phyloP scores from a whole-genome alignment of 2,113 vertebrate genomes.

The Axis porcinus region DNA sequence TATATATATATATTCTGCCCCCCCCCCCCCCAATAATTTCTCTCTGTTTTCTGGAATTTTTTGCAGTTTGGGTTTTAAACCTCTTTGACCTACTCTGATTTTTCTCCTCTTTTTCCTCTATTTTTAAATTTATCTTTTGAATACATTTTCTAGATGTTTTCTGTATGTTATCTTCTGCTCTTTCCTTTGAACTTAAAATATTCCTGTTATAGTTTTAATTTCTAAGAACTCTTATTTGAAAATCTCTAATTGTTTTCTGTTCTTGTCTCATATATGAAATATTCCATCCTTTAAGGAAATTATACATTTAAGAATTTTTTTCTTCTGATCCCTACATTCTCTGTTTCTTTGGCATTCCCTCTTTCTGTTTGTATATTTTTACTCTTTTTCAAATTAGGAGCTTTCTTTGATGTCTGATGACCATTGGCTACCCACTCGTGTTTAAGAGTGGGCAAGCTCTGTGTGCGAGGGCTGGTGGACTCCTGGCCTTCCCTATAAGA shows the following conservation, averaged over 20 bases:
- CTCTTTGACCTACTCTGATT: background rate
- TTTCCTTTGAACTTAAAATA: background rate
- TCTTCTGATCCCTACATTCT: background rate
- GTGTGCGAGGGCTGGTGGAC: background rate
- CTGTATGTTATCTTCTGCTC: background rate
- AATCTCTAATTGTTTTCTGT: background rate
- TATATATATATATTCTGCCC: background rate
- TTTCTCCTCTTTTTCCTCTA: background rate
- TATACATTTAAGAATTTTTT: background rate
- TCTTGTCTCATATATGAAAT: background rate
- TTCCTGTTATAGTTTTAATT: background rate
- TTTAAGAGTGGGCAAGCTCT: background rate
- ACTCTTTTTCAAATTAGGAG: conserved; percentile 25
- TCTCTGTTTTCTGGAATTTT: background rate
- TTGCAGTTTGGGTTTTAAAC: background rate
- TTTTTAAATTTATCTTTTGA: background rate
- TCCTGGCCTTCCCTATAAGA: background rate
- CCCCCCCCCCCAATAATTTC: background rate
- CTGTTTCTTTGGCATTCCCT: background rate
- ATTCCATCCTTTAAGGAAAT: background rate
- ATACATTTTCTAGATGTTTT: background rate
- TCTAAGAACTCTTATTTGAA: background rate
- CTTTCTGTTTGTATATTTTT: conserved; percentile 15
- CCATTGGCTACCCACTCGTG: background rate
- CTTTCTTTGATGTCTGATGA: background rate